Evolutionary conservation across 2,888 invertebrate species (phyloP), one percentile per base, ranked within the genome.

Genomic region (Omphaloscelis lunosa): DNA sequence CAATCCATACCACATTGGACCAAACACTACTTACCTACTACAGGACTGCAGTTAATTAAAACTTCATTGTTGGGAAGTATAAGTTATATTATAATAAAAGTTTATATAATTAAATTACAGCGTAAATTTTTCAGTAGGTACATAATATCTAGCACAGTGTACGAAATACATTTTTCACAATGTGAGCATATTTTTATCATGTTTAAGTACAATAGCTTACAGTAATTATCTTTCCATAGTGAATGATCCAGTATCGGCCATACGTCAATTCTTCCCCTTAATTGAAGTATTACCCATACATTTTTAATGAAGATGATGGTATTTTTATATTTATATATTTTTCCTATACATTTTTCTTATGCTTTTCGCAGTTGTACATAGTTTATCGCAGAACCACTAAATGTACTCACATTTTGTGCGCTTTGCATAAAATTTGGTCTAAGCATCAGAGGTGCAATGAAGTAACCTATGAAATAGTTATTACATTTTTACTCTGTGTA

Each of bases 191-290:
- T 91, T 93, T 80, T 93, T 89, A 90, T 90, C 90, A 91, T 88
- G 87, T 86, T 90, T 91, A 90, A 92, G 91, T 93, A 93, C 90
- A 91, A 91, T 93, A 93, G 93, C 94, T 94, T 94, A 95, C 88
- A 91, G 89, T 89, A 88, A 89, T 89, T 93, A 91, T 92, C 90
- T 88, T 92, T 92, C 90, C 86, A 89, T 90, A 73, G 86, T 87
- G 91, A 91, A 91, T 88, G 87, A 87, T 86, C 85, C 82, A 81
- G 87, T 91, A 91, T 90, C 88, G 93, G 90, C 89, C 90, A 93
- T 94, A 96, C 94, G 90, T 90, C 94, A 97, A 96, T 95, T 95
- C 94, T 97, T 97, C 97, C 97, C 97, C 96, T 93, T 94, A 95
- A 95, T 95, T 96, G 94, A 92, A 92, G 94, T 95, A 94, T 90